Conservation (phyloP, 2,113 vertebrate species). For the Hemiscyllium ocellatum region DNA sequence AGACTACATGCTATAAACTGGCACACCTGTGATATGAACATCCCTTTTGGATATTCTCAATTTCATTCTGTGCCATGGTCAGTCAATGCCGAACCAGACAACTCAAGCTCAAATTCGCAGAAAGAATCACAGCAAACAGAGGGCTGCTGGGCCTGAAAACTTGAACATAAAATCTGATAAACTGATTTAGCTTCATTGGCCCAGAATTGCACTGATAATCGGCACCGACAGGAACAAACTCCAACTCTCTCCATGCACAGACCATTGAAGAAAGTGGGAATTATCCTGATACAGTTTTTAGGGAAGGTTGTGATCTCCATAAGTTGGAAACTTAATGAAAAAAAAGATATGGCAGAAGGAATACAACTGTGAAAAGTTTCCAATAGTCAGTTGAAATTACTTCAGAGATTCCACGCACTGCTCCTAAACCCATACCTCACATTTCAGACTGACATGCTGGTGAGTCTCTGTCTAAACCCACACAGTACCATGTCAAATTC, state of each 20-base stretch:
- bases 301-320: background rate
- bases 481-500: slow-evolving; percentile 26
- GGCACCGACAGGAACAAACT: background rate
- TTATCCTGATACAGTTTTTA: background rate
- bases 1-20: background rate
- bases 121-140: background rate
- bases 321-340: background rate
- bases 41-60: background rate
- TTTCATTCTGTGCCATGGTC: background rate
- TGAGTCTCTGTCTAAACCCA: background rate
- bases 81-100: background rate
- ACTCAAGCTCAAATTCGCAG: background rate
- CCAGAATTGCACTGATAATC: background rate
- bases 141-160: background rate
- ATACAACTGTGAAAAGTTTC: background rate
- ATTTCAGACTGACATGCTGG: background rate
- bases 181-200: background rate
- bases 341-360: background rate
- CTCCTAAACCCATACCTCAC: background rate
- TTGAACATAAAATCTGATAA: background rate
- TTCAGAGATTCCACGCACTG: background rate
- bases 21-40: background rate
- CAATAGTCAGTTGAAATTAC: background rate
- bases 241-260: background rate
- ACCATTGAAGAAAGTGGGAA: background rate